A percentile compares a stretch with the other conserved stretches of the same genome.
Conservation (phyloP, 2,888 invertebrate species). For the Allacma fusca region DNA sequence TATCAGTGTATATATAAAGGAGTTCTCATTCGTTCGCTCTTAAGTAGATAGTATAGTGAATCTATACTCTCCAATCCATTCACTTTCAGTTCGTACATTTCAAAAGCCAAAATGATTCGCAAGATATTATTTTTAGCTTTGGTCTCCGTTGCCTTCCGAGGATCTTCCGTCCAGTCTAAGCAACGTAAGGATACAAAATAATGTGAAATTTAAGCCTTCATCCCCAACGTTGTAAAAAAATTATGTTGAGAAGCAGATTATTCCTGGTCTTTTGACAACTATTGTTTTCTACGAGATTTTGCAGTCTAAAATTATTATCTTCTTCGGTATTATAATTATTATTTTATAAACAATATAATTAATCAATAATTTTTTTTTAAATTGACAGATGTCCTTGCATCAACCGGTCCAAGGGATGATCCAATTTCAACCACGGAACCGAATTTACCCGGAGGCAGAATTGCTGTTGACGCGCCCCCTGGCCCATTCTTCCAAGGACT, state of each 20-base stretch:
- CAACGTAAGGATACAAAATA: not conserved
- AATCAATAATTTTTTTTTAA: too few relatives aligned
- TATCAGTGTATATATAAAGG: not conserved
- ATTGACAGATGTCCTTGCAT: not conserved
- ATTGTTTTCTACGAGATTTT: too few relatives aligned
- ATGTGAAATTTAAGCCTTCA: too few relatives aligned
- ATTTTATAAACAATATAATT: too few relatives aligned
- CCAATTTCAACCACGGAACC: constrained; percentile 51
- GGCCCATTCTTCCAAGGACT: constrained; percentile 56
- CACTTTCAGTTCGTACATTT: not conserved
- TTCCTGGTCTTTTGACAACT: too few relatives aligned
- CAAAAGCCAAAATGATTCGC: not conserved
- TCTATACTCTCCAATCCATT: not conserved
- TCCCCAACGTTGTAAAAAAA: too few relatives aligned
- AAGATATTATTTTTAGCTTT: not conserved
- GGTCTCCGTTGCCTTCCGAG: not conserved
- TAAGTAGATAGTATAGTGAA: not conserved
- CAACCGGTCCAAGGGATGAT: constrained; percentile 48
- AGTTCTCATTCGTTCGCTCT: not conserved
- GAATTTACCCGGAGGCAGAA: constrained; percentile 51
- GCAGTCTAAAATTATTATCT: not conserved
- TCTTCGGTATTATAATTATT: not conserved
- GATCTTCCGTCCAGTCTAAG: not conserved
- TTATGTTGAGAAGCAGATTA: too few relatives aligned
- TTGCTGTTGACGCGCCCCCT: constrained; percentile 53